Percentiles rank a stretch among this genome's conserved stretches.
These are phyloP conservation scores for Nannoperca australis DNA, from an alignment of 2,797 vertebrate genomes.

Conservation along the genomic window DNA sequence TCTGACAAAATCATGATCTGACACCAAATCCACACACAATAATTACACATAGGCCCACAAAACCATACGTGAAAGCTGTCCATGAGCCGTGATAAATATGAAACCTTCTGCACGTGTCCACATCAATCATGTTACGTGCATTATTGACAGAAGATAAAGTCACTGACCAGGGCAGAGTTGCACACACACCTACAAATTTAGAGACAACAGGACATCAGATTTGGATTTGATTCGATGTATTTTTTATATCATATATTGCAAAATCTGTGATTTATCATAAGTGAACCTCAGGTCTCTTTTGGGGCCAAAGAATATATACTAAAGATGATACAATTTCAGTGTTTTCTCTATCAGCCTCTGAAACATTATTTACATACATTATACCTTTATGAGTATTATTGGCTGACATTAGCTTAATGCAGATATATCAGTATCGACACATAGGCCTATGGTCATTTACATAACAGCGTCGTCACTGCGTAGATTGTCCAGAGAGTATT, in stretches of 20 bases:
- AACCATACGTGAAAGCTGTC: background rate
- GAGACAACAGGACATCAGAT: background rate
- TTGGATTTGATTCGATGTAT: background rate
- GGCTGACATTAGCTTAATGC: background rate
- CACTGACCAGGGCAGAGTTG: background rate
- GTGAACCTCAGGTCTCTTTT: no score
- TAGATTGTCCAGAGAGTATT: background rate
- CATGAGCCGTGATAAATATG: background rate
- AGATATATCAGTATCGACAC: background rate
- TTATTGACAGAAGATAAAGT: background rate
- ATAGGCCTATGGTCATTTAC: background rate
- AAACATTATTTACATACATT: background rate
- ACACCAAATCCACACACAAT: background rate
- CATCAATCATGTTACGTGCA: slow-evolving; percentile 1
- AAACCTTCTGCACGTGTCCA: background rate
- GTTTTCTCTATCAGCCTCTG: background rate
- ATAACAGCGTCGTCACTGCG: background rate
- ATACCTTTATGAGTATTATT: background rate
- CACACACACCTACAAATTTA: background rate
- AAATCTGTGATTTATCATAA: background rate
- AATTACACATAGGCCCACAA: background rate
- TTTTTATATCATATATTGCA: background rate
- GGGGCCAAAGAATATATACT: background rate
- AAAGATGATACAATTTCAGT: background rate
- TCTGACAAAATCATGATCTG: background rate